Conservation (phyloP, 2,797 vertebrate species). For the Gadopsis bispinosus region DNA sequence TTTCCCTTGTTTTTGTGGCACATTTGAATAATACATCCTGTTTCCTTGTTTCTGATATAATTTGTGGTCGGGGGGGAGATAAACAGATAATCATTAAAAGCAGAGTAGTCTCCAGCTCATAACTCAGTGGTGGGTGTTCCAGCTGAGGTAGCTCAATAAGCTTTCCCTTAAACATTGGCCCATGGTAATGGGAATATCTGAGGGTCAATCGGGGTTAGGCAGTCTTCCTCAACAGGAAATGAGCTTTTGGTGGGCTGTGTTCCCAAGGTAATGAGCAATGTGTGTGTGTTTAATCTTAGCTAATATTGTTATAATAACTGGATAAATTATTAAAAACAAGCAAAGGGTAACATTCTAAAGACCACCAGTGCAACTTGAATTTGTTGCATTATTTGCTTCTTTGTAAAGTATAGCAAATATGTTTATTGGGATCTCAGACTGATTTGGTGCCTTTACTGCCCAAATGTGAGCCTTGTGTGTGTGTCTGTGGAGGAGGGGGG, state of each 20-base stretch:
- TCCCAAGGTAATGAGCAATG: conserved; percentile 89
- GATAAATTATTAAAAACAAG: conserved; percentile 91
- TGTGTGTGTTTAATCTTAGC: conserved; percentile 88
- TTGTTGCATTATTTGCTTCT: conserved; percentile 56
- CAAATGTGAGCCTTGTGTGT: conserved; percentile 8
- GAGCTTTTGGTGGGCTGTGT: conserved; percentile 88
- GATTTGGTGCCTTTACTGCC: neutral
- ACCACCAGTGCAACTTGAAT: conserved; percentile 75
- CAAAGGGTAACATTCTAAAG: conserved; percentile 81
- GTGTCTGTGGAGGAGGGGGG: neutral
- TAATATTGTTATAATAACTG: conserved; percentile 91
- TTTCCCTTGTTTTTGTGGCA: conserved; percentile 39
- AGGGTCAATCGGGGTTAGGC: conserved; percentile 87
- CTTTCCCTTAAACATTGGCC: conserved; percentile 84
- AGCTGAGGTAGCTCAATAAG: conserved; percentile 85
- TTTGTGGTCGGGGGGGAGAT: conserved; percentile 63
- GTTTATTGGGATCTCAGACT: conserved; percentile 9
- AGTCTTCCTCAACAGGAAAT: conserved; percentile 89
- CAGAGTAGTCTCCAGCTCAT: conserved; percentile 66
- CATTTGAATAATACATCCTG: conserved; percentile 70
- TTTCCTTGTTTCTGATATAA: conserved; percentile 78
- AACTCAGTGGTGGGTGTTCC: conserved; percentile 81
- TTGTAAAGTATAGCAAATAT: conserved; percentile 1
- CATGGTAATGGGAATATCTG: conserved; percentile 88
- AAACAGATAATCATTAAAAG: conserved; percentile 84